A percentile compares a stretch with the other conserved stretches of the same genome.
Evolutionary conservation across 2,113 vertebrate genomes (phyloP).

Genomic region (Chunga burmeisteri): DNA sequence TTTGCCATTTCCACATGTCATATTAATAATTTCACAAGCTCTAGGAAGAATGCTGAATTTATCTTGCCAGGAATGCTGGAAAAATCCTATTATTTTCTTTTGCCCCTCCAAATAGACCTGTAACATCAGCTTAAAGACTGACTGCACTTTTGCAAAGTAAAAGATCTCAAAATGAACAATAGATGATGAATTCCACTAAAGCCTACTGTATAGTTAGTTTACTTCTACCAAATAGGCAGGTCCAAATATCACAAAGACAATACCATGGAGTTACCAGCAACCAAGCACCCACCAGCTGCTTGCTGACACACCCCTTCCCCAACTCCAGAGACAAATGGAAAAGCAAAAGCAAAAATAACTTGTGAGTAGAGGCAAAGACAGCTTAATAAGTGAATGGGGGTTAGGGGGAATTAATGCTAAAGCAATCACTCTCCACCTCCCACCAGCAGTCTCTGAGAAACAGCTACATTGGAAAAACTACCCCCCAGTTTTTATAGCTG

Average conservation of each 20-base stretch:
- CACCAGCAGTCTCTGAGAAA: background rate
- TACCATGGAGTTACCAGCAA: background rate
- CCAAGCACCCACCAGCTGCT: too few species aligned
- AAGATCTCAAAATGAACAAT: background rate
- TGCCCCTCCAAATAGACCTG: background rate
- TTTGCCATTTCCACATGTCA: background rate
- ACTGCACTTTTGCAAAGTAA: background rate
- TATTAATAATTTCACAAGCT: background rate
- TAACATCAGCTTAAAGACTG: background rate
- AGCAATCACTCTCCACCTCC: background rate
- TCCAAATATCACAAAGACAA: background rate
- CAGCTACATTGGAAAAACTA: background rate
- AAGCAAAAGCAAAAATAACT: too few species aligned
- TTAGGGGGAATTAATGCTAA: too few species aligned
- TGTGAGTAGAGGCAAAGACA: too few species aligned
- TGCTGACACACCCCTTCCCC: too few species aligned
- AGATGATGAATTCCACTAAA: background rate
- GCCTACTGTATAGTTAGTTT: background rate
- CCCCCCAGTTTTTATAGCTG: background rate
- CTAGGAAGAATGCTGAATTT: background rate
- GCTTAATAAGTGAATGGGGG: too few species aligned
- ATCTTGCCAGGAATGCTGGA: background rate
- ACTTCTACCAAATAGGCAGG: background rate
- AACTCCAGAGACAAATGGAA: too few species aligned
- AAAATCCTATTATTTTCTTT: background rate